Percentiles rank a stretch among this genome's conserved stretches.
These are phyloP conservation scores for Phocoena phocoena DNA, from an alignment of 2,113 vertebrate genomes.

Conservation along the genomic window DNA sequence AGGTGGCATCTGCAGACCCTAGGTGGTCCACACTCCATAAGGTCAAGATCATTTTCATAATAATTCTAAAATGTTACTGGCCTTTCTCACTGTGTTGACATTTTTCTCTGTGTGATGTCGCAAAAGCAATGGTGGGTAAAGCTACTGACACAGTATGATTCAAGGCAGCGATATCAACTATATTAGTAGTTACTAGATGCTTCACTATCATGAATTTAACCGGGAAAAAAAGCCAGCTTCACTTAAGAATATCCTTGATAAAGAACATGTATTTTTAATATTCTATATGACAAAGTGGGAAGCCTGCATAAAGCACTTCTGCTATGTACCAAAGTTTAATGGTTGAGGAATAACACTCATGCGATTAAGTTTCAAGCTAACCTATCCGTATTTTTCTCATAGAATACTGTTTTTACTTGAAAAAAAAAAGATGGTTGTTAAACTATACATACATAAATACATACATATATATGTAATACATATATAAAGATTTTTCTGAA, in stretches of 20 bases:
- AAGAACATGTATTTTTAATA: not conserved
- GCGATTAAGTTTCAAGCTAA: not conserved
- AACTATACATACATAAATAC: not conserved
- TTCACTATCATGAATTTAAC: not conserved
- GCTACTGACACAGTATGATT: not conserved
- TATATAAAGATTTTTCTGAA: not conserved
- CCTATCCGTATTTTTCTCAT: not conserved
- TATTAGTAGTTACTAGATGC: not conserved
- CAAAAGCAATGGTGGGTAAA: not conserved
- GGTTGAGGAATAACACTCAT: not conserved
- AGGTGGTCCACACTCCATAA: not conserved
- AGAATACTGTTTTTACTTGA: not conserved
- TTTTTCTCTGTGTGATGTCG: not conserved
- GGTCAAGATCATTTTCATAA: not conserved
- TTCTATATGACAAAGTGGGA: not conserved
- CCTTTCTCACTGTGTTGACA: not conserved
- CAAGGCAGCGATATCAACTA: not conserved
- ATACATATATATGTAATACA: not conserved
- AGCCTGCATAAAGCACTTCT: too few species aligned
- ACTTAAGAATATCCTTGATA: not conserved
- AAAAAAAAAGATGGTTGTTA: not conserved
- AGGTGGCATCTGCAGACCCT: too few species aligned
- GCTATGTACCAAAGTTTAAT: not conserved
- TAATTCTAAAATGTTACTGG: not conserved
- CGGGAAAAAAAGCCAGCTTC: not conserved